Evolutionary conservation across 1,140 invertebrate species (phyloP).

Genomic region (Temnothorax nylanderi): DNA sequence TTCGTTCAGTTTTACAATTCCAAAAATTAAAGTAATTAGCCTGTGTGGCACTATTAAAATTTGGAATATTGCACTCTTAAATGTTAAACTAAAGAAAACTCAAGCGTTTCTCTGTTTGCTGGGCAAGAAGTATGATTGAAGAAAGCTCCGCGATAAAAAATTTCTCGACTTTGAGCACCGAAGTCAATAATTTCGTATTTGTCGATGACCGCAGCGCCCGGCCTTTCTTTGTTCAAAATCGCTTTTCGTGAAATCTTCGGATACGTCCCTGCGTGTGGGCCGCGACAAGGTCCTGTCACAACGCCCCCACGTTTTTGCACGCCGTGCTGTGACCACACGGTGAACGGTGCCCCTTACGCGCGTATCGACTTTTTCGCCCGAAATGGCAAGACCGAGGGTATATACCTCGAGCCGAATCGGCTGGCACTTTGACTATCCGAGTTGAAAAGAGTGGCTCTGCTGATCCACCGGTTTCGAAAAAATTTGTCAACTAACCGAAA

Average conservation of each 20-base stretch:
- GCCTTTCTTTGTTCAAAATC: slow-evolving; percentile 18
- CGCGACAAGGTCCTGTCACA: slow-evolving; percentile 81
- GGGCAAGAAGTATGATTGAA: neutral
- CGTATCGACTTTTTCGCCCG: slow-evolving; percentile 80
- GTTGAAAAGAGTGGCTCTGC: slow-evolving; percentile 10
- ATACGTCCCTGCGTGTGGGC: slow-evolving; percentile 82
- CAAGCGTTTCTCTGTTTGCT: neutral
- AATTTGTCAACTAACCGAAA: neutral
- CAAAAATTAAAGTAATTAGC: neutral
- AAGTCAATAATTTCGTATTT: neutral
- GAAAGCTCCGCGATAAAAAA: neutral
- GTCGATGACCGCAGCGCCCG: neutral
- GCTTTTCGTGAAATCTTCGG: slow-evolving; percentile 70
- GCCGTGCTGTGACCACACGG: slow-evolving; percentile 65
- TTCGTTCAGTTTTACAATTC: neutral
- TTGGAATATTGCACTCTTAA: neutral
- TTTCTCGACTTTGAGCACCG: neutral
- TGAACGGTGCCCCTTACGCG: slow-evolving; percentile 76
- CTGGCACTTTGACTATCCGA: slow-evolving; percentile 64
- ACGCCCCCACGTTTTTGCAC: slow-evolving; percentile 79
- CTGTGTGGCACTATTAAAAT: neutral
- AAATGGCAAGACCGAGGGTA: slow-evolving; percentile 79
- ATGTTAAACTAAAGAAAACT: neutral
- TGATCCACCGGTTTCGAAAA: neutral
- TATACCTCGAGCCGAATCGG: slow-evolving; percentile 73